phyloP scores from a whole-genome alignment of 2,888 invertebrate species.

The Polydrusus cervinus region DNA sequence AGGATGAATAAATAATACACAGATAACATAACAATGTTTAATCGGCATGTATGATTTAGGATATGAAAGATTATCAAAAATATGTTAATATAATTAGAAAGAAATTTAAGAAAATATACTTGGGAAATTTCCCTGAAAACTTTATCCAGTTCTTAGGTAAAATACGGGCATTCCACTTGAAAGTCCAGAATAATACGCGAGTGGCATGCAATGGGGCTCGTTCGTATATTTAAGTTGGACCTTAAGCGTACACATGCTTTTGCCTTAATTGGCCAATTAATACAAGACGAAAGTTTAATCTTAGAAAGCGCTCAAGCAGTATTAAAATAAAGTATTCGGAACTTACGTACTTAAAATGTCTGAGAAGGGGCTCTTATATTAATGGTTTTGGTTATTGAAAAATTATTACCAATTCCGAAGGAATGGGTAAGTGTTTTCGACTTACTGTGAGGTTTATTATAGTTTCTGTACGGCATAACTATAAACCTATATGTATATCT shows the following conservation, averaged over 20 bases:
- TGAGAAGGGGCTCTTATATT: slow-evolving; percentile 35
- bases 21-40: no score
- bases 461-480: not conserved
- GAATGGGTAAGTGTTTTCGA: slow-evolving; percentile 2
- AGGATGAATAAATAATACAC: no score
- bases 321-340: slow-evolving; percentile 52
- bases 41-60: no score
- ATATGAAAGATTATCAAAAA: no score
- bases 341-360: slow-evolving; percentile 45
- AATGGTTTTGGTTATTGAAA: slow-evolving; percentile 50
- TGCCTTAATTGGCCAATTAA: slow-evolving; percentile 53
- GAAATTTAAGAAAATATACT: not conserved
- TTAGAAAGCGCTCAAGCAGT: slow-evolving; percentile 45
- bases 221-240: slow-evolving; percentile 50
- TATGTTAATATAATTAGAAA: no score
- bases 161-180: slow-evolving; percentile 32
- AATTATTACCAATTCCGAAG: slow-evolving; percentile 35
- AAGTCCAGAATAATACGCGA: slow-evolving; percentile 40
- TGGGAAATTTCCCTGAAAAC: slow-evolving; percentile 2
- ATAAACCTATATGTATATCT: not conserved
- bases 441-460: not conserved
- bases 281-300: slow-evolving; percentile 54
- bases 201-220: slow-evolving; percentile 43
- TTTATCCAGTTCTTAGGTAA: slow-evolving; percentile 22
- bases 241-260: slow-evolving; percentile 49